Conservation (phyloP, 2,113 vertebrate species). For the Ochotona curzoniae region DNA sequence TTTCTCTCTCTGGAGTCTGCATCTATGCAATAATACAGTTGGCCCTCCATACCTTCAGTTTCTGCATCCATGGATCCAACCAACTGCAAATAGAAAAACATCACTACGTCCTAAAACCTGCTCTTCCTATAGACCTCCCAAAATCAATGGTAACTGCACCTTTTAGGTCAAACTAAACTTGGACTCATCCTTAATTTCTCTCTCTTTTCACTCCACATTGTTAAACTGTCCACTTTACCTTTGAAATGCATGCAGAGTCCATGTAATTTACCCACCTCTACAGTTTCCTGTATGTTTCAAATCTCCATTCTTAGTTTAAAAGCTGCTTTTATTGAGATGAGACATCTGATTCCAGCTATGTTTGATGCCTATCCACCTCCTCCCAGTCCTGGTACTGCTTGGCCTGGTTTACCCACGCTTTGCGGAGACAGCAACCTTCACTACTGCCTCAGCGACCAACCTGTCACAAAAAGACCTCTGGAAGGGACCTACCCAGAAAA, state of each 20-base stretch:
- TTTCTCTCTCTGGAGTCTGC: not conserved
- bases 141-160: not conserved
- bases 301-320: not conserved
- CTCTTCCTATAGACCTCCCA: not conserved
- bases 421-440: not conserved
- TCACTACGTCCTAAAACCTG: not conserved
- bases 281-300: not conserved
- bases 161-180: not conserved
- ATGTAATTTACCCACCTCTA: not conserved
- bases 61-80: too few relatives aligned
- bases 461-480: not conserved
- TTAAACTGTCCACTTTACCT: not conserved
- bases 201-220: not conserved
- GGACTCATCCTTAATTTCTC: not conserved
- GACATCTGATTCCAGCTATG: not conserved
- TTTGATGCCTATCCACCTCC: not conserved
- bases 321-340: not conserved
- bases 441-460: not conserved
- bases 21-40: not conserved
- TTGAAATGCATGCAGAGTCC: conserved; percentile 11
- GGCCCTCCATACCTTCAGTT: too few relatives aligned
- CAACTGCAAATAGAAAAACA: too few relatives aligned
- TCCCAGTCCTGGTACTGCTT: not conserved
- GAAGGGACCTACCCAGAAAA: not conserved
- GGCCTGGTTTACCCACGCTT: not conserved